These are phyloP conservation scores for Paradoxurus hermaphroditus DNA, from an alignment of 2,113 vertebrate genomes.

Conservation along the genomic window DNA sequence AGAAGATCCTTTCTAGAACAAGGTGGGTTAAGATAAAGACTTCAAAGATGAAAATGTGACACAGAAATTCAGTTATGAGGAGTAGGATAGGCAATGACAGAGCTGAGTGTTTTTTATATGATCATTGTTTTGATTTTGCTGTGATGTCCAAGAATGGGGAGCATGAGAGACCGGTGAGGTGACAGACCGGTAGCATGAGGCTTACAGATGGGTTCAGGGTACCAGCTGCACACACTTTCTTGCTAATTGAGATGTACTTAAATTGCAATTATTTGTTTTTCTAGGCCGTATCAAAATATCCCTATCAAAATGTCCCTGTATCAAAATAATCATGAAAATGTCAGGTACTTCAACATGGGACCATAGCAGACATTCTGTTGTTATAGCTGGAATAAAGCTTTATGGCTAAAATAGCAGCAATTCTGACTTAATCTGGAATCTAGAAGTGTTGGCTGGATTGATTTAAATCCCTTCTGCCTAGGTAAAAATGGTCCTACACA, in stretches of 20 bases:
- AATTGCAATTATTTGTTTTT: slow-evolving; percentile 55
- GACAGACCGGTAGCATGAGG: not conserved
- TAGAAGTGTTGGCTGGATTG: slow-evolving; percentile 20
- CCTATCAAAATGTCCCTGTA: slow-evolving; percentile 12
- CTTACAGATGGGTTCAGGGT: not conserved
- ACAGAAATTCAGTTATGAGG: not conserved
- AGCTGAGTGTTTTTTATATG: not conserved
- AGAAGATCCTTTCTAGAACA: not conserved
- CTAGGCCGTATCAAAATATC: slow-evolving; percentile 44
- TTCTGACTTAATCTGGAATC: not conserved
- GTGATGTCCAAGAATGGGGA: not conserved
- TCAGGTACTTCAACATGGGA: not conserved
- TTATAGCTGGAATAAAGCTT: not conserved
- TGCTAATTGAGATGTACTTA: slow-evolving; percentile 37
- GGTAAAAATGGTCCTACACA: not conserved
- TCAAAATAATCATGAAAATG: slow-evolving; percentile 56
- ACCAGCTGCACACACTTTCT: not conserved
- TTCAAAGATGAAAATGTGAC: not conserved
- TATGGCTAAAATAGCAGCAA: slow-evolving; percentile 9
- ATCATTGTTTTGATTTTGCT: slow-evolving; percentile 20
- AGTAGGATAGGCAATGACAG: not conserved
- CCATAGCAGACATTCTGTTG: not conserved
- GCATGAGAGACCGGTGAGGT: not conserved
- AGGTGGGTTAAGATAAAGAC: not conserved
- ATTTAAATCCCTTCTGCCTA: slow-evolving; percentile 43